A percentile compares a stretch with the other conserved stretches of the same genome.
Evolutionary conservation across 2,113 vertebrate genomes (phyloP).

Genomic region (Orientallactaga bullata): DNA sequence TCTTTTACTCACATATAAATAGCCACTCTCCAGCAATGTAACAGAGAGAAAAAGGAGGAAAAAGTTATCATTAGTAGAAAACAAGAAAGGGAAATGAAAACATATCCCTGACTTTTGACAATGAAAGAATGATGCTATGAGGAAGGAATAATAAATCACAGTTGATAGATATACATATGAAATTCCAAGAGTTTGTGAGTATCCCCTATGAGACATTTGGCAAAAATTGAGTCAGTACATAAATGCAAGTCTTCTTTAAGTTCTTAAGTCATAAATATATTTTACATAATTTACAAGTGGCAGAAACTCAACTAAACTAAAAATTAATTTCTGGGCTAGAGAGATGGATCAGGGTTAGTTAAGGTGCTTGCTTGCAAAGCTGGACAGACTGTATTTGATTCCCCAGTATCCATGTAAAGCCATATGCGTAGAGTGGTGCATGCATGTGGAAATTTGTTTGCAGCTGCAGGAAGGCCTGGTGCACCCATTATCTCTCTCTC

Average conservation of each 20-base stretch:
- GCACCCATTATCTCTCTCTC: too few relatives aligned
- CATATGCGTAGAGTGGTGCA: too few relatives aligned
- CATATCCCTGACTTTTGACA: not conserved
- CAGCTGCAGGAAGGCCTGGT: too few relatives aligned
- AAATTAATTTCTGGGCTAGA: too few relatives aligned
- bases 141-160: not conserved
- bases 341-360: too few relatives aligned
- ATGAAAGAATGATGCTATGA: too few relatives aligned
- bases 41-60: not conserved
- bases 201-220: not conserved
- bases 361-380: too few relatives aligned
- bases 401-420: too few relatives aligned
- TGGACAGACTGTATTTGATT: too few relatives aligned
- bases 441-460: too few relatives aligned
- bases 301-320: not conserved
- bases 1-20: not conserved
- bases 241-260: not conserved
- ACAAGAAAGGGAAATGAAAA: not conserved
- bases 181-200: not conserved
- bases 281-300: not conserved
- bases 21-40: not conserved
- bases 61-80: not conserved
- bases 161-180: not conserved
- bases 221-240: not conserved
- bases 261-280: not conserved